These are phyloP conservation scores for Chelmon rostratus DNA, from an alignment of 2,797 vertebrate genomes.

Conservation along the genomic window DNA sequence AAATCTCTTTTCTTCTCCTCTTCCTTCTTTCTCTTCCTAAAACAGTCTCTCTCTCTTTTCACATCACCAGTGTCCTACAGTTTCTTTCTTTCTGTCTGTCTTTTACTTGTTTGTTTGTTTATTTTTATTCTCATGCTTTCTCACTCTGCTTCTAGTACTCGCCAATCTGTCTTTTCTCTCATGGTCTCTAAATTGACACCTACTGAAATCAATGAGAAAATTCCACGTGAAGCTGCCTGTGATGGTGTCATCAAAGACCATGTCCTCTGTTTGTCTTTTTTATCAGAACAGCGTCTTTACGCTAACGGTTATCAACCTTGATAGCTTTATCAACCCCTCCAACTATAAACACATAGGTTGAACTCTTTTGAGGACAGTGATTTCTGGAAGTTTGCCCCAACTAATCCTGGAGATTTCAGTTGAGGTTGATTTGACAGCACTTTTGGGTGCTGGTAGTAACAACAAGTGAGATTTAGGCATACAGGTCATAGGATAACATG, in stretches of 20 bases:
- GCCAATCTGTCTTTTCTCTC: neutral
- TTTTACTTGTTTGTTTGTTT: neutral
- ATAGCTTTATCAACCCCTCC: neutral
- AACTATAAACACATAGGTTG: neutral
- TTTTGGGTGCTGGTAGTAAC: neutral
- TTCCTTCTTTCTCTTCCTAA: constrained; percentile 22
- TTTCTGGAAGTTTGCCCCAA: neutral
- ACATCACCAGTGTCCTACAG: constrained; percentile 7
- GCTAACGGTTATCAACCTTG: neutral
- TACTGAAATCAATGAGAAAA: constrained; percentile 25
- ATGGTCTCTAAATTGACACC: constrained; percentile 46
- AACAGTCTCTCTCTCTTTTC: constrained; percentile 3
- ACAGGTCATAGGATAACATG: neutral
- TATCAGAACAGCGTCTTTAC: neutral
- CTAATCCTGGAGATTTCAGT: neutral
- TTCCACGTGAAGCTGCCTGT: constrained; percentile 14
- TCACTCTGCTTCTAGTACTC: neutral
- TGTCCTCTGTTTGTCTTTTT: constrained; percentile 1
- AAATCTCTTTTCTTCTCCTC: constrained; percentile 45
- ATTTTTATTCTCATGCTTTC: neutral
- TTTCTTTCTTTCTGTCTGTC: constrained; percentile 15
- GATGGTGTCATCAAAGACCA: constrained; percentile 22
- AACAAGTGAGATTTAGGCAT: neutral
- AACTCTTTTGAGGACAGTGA: neutral
- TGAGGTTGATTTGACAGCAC: neutral